phyloP scores from a whole-genome alignment of 92 coral and sea anemone genomes.

The Zoanthus sociatus region DNA sequence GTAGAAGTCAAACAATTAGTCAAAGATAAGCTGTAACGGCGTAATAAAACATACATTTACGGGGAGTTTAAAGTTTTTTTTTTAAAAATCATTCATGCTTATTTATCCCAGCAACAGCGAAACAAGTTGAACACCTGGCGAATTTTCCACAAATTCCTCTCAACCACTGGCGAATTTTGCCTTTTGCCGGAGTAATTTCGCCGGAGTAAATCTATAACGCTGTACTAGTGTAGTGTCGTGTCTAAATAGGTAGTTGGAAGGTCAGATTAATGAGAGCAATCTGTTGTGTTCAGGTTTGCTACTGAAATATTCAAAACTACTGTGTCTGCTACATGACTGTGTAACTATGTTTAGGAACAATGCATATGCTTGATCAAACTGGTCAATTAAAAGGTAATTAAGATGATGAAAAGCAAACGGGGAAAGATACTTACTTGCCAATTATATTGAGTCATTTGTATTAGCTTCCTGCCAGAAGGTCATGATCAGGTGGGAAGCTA shows the following conservation, averaged over 20 bases:
- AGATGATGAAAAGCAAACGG: conserved; percentile 36
- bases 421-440: conserved; percentile 91
- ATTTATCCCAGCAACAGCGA: too few relatives aligned
- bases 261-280: conserved; percentile 29
- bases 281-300: conserved; percentile 6
- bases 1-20: too few relatives aligned
- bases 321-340: conserved; percentile 60
- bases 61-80: too few relatives aligned
- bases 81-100: too few relatives aligned
- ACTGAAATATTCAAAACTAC: neutral
- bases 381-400: neutral
- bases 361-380: neutral
- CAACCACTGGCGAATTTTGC: too few relatives aligned
- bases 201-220: too few relatives aligned
- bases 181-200: too few relatives aligned
- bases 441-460: conserved; percentile 81
- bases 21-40: too few relatives aligned
- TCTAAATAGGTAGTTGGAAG: conserved; percentile 71
- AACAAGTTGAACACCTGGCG: too few relatives aligned
- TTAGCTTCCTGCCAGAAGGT: neutral
- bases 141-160: too few relatives aligned
- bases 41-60: too few relatives aligned
- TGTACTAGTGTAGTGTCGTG: too few relatives aligned
- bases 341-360: conserved; percentile 81
- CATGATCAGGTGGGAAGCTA: neutral